Evolutionary conservation across 2,113 vertebrate genomes (phyloP).

Genomic region (Bubo bubo): DNA sequence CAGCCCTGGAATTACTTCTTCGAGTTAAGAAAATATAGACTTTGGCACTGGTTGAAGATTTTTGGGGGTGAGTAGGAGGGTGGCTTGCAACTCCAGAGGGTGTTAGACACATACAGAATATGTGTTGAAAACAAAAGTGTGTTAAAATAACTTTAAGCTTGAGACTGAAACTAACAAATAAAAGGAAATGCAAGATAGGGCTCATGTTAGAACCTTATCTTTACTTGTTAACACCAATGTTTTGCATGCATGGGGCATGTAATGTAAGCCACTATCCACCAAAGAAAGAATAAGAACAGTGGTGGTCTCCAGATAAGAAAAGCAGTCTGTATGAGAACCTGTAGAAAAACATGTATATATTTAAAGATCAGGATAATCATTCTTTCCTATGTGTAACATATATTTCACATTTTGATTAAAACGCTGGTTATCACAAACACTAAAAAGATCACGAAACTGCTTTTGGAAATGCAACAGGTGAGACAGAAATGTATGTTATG

Average conservation of each 20-base stretch:
- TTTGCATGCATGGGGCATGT: background rate
- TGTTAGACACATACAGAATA: conserved; percentile 41
- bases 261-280: background rate
- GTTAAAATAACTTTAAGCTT: conserved; percentile 11
- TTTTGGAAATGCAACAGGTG: background rate
- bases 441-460: background rate
- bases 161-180: conserved; percentile 11
- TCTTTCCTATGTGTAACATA: background rate
- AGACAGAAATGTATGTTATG: background rate
- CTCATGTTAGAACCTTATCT: background rate
- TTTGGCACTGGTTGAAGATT: conserved; percentile 42
- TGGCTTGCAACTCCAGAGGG: conserved; percentile 41
- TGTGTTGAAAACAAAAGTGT: conserved; percentile 57
- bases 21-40: conserved; percentile 49
- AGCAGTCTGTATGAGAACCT: background rate
- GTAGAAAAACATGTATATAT: background rate
- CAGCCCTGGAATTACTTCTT: conserved; percentile 48
- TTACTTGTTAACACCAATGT: background rate
- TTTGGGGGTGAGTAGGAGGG: conserved; percentile 27
- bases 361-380: background rate
- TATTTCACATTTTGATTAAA: background rate
- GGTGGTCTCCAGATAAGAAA: background rate
- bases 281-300: background rate
- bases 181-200: conserved; percentile 26
- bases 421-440: background rate